These are phyloP conservation scores for Poecilia velifera DNA, from an alignment of 2,797 vertebrate species.

Conservation along the genomic window DNA sequence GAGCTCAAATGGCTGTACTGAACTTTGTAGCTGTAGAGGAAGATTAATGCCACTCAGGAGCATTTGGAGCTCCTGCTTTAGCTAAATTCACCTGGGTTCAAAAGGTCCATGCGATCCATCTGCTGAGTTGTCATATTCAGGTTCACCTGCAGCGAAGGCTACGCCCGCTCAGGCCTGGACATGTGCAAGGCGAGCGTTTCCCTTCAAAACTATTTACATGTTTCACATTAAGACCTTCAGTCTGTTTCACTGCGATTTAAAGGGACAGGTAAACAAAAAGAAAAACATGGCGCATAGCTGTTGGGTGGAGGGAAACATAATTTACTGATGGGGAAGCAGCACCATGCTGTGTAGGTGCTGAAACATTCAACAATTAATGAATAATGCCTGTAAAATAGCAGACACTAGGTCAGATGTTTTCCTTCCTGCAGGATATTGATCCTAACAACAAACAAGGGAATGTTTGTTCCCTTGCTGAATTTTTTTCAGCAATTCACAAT, in stretches of 20 bases:
- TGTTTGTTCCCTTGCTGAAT: no score
- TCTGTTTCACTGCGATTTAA: neutral
- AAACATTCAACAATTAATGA: neutral
- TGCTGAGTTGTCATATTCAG: neutral
- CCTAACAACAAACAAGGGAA: neutral
- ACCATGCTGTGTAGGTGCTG: neutral
- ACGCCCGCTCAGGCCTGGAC: slow-evolving; percentile 8
- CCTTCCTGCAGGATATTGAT: neutral
- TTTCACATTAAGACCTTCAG: neutral
- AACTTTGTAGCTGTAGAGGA: neutral
- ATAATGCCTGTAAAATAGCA: neutral
- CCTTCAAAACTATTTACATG: neutral
- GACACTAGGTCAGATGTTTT: neutral
- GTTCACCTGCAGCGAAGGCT: slow-evolving; percentile 10
- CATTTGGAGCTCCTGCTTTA: neutral
- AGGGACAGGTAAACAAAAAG: no score
- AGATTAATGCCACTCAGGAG: neutral
- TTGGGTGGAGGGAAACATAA: neutral
- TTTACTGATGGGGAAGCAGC: neutral
- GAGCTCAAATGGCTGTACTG: neutral
- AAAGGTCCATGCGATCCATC: slow-evolving; percentile 5
- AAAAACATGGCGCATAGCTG: neutral
- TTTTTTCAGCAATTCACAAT: no score
- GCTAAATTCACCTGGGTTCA: neutral
- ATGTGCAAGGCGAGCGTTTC: neutral